These are phyloP conservation scores for Erithacus rubecula DNA, from an alignment of 2,797 vertebrate genomes.

Conservation along the genomic window DNA sequence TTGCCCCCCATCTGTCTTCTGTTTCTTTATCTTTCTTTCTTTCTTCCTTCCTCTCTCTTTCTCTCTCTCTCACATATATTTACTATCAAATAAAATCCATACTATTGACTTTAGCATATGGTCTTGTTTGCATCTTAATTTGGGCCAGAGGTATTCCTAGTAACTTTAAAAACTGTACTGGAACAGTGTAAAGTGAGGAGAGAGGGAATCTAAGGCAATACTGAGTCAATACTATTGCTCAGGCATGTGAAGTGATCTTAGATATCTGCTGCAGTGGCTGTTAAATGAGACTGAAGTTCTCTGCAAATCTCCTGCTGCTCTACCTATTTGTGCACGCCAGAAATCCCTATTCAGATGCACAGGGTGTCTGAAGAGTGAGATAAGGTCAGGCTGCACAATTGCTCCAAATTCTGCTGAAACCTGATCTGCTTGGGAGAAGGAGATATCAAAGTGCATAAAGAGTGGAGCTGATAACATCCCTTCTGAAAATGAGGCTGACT, in stretches of 20 bases:
- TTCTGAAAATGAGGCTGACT: neutral
- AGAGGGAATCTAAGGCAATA: neutral
- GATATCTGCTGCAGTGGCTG: neutral
- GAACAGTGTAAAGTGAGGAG: neutral
- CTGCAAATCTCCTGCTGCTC: neutral
- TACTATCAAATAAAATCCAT: neutral
- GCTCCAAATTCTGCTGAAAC: conserved; percentile 1
- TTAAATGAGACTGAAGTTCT: neutral
- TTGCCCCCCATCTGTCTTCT: accelerated
- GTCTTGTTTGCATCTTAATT: neutral
- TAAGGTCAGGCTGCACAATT: conserved; percentile 19
- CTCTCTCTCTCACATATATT: neutral
- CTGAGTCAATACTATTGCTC: neutral
- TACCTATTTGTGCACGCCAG: neutral
- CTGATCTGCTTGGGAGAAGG: neutral
- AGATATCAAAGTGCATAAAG: neutral
- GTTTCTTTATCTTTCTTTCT: neutral
- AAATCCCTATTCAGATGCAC: conserved; percentile 1
- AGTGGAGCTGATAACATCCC: neutral
- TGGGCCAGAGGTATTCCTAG: accelerated
- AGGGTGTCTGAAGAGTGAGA: neutral
- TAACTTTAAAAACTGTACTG: neutral
- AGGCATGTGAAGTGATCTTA: neutral
- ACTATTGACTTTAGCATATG: neutral
- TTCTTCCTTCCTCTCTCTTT: neutral